phyloP scores from a whole-genome alignment of 2,797 vertebrate species.

The Rhodeus uyekii region DNA sequence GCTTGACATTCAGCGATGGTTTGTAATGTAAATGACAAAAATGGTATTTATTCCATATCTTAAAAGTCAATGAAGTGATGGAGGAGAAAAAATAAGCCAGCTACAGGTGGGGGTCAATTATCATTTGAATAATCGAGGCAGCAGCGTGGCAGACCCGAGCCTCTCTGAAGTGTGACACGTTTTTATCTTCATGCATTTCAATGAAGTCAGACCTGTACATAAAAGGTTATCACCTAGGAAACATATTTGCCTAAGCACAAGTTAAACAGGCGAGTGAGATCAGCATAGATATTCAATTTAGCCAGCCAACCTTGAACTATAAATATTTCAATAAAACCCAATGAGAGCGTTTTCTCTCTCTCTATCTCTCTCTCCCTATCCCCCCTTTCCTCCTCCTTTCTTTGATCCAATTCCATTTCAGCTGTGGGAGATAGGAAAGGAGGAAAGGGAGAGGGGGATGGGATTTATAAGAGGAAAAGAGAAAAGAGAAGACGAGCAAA shows the following conservation, averaged over 20 bases:
- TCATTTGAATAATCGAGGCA: slow-evolving; percentile 99
- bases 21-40: slow-evolving; percentile 99
- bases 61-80: slow-evolving; percentile 96
- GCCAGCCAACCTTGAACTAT: slow-evolving; percentile 99
- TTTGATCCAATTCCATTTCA: slow-evolving; percentile 99
- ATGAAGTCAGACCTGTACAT: slow-evolving; percentile 99
- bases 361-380: slow-evolving; percentile 45
- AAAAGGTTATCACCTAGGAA: slow-evolving; percentile 99
- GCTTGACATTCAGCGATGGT: slow-evolving; percentile 94
- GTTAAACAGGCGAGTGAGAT: slow-evolving; percentile 99
- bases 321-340: slow-evolving; percentile 99
- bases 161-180: slow-evolving; percentile 96
- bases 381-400: slow-evolving; percentile 71
- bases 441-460: slow-evolving; percentile 54
- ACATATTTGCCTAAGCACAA: slow-evolving; percentile 99
- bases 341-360: slow-evolving; percentile 82
- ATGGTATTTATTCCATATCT: slow-evolving; percentile 87
- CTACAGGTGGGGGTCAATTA: slow-evolving; percentile 99
- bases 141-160: slow-evolving; percentile 86
- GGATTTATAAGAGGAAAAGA: slow-evolving; percentile 35
- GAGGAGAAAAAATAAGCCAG: slow-evolving; percentile 93
- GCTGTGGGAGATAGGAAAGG: slow-evolving; percentile 84
- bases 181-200: slow-evolving; percentile 99
- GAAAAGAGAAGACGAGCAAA: slow-evolving; percentile 32
- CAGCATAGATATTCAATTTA: slow-evolving; percentile 99